Evolutionary conservation across 37 sponge, comb jelly and placozoan genomes (phyloP), one percentile per base, ranked within the genome.

Genomic region (Ianthella basta): DNA sequence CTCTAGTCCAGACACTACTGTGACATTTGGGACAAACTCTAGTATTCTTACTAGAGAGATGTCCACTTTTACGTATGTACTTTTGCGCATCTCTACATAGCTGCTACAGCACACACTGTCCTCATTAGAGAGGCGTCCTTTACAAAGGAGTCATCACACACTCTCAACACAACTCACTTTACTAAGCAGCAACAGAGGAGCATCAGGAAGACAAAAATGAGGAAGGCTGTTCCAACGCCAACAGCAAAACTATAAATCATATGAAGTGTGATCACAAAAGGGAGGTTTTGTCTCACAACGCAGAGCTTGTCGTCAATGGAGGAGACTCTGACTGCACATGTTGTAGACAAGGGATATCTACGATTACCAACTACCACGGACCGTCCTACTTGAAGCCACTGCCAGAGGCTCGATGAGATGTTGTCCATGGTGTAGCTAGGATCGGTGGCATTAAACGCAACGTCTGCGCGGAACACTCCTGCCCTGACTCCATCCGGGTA

Each of bases 221-320:
- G 12, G 2, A 75, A 20, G 37, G 78, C 78, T 16, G 39, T 19
- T 50, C 78, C 78, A 25, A 75, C 5, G 23, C 78, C 78, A 41
- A 75, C 40, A 18, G 37, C 38, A 12, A 75, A 75, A 36, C 78
- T 75, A 36, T 75, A 75, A 19, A 75, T 2, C 78, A 75, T 75
- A 24, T 75, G 37, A 44, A 36, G 38, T 25, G 78, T 75, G 18
- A 75, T 75, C 24, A 24, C 37, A 36, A 75, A 75, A 1, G 25
- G 21, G 3, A 24, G 6, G 18, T 30, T 15, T 19, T 50, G 15
- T 3, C 40, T 44, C 24, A 41, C 25, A 19, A 1, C 3, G 25
- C 78, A 75, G 3, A 75, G 78, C 25, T 50, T 24, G 16, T 75
- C 78, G 25, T 75, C n/a, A 19, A 75, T 24, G 20, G 44, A 40